These are phyloP conservation scores for Rhamnusium bicolor DNA, from an alignment of 2,888 invertebrate genomes.

Conservation along the genomic window DNA sequence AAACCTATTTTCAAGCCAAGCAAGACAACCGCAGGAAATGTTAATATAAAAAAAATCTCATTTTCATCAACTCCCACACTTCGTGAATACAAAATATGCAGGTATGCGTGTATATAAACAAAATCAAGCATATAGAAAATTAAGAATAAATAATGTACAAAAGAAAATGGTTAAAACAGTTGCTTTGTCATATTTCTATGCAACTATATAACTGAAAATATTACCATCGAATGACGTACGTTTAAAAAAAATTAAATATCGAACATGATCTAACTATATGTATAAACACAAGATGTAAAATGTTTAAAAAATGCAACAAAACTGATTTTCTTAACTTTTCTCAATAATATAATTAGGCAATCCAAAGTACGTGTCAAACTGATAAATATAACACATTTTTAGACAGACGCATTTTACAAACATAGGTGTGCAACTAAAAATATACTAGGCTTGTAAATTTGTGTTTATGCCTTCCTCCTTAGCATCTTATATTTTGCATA, in stretches of 20 bases:
- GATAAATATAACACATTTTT: neutral
- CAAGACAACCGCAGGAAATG: no score
- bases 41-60: no score
- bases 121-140: no score
- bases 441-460: neutral
- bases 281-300: neutral
- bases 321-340: neutral
- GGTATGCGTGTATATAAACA: no score
- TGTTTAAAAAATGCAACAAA: neutral
- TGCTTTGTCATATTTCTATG: neutral
- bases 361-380: constrained; percentile 14
- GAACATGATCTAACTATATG: no score
- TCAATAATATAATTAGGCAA: constrained; percentile 14
- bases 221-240: neutral
- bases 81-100: no score
- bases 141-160: no score
- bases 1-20: no score
- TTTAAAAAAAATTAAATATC: neutral
- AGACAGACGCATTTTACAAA: constrained; percentile 2
- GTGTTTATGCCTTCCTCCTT: neutral
- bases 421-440: neutral
- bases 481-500: constrained; percentile 4
- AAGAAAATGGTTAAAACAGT: neutral
- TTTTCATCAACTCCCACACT: no score
- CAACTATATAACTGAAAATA: neutral